phyloP scores from a whole-genome alignment of 2,797 vertebrate species.

The Neosalanx taihuensis region DNA sequence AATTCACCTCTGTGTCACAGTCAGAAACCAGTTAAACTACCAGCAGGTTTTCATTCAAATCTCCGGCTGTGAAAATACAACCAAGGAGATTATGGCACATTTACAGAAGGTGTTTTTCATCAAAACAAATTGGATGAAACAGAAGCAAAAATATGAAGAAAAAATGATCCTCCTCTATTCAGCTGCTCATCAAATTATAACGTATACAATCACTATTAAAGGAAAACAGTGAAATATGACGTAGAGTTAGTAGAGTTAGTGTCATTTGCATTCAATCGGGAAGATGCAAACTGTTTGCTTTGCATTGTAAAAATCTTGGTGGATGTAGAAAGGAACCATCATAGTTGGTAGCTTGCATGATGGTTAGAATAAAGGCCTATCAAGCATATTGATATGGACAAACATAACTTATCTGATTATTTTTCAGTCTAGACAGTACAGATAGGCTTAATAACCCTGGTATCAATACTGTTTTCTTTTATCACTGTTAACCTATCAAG shows the following conservation, averaged over 20 bases:
- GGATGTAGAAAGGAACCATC: slow-evolving; percentile 41
- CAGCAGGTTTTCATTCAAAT: slow-evolving; percentile 9
- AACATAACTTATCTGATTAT: too few relatives aligned
- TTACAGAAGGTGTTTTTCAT: slow-evolving; percentile 1
- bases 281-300: slow-evolving; percentile 62
- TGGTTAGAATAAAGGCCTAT: too few relatives aligned
- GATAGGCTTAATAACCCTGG: too few relatives aligned
- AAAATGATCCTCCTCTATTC: too few relatives aligned
- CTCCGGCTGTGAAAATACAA: slow-evolving; percentile 13
- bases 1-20: slow-evolving; percentile 25
- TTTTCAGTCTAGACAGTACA: too few relatives aligned
- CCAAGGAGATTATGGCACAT: slow-evolving; percentile 11
- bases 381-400: too few relatives aligned
- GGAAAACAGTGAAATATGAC: too few relatives aligned
- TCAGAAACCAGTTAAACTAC: slow-evolving; percentile 23
- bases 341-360: neutral
- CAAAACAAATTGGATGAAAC: slow-evolving; percentile 18
- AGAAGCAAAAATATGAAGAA: slow-evolving; percentile 10
- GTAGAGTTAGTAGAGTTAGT: slow-evolving; percentile 43
- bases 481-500: too few relatives aligned
- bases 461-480: too few relatives aligned
- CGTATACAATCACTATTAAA: too few relatives aligned
- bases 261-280: slow-evolving; percentile 67
- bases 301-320: slow-evolving; percentile 53
- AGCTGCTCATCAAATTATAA: too few relatives aligned